Percentiles rank a stretch among this genome's conserved stretches.
phyloP scores from a whole-genome alignment of 2,797 vertebrate genomes.

The Capromys pilorides region DNA sequence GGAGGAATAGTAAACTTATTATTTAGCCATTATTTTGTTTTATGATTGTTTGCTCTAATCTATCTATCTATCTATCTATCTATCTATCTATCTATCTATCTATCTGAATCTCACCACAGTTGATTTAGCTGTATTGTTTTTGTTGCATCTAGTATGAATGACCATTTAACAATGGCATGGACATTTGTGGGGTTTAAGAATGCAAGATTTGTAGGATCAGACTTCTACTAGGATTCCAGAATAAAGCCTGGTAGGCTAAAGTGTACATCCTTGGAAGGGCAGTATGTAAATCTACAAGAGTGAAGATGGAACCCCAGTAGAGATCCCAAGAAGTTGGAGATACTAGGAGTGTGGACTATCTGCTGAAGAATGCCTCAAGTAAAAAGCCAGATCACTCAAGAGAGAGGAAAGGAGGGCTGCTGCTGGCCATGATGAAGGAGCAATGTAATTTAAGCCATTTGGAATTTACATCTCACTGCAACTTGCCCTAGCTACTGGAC shows the following conservation, averaged over 20 bases:
- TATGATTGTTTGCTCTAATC: conserved; percentile 30
- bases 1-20: neutral
- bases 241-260: neutral
- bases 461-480: neutral
- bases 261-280: neutral
- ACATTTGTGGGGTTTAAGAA: neutral
- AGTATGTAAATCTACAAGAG: neutral
- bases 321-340: neutral
- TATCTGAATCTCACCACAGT: neutral
- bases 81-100: neutral
- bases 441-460: neutral
- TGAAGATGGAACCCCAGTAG: neutral
- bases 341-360: neutral
- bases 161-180: conserved; percentile 40
- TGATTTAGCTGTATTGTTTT: conserved; percentile 28
- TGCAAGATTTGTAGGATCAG: neutral
- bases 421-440: neutral
- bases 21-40: conserved; percentile 38
- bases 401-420: neutral
- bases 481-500: too few relatives aligned
- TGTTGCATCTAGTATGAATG: conserved; percentile 21
- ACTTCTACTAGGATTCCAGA: too few relatives aligned
- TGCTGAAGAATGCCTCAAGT: neutral
- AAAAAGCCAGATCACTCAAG: neutral
- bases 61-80: neutral